phyloP scores from a whole-genome alignment of 2,888 invertebrate species.

The Teleiodes luculella region DNA sequence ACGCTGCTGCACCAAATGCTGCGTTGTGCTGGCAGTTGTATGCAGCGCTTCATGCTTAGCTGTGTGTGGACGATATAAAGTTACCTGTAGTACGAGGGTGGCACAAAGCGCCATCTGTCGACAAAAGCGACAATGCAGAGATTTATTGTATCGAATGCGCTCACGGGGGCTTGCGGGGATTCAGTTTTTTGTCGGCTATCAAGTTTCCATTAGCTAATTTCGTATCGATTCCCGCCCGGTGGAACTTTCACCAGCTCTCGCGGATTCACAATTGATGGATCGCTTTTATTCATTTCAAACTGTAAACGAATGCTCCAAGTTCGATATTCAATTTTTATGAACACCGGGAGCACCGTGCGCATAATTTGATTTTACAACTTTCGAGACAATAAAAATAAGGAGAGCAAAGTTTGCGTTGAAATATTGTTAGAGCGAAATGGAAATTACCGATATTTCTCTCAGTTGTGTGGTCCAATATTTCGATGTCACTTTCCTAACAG shows the following conservation, averaged over 20 bases:
- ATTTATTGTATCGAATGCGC: conserved; percentile 71
- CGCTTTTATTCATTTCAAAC: conserved; percentile 65
- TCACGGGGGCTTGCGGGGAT: conserved; percentile 60
- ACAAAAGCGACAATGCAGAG: conserved; percentile 56
- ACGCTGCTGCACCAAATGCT: conserved; percentile 26
- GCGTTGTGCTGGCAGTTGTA: conserved; percentile 7
- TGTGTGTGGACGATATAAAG: conserved; percentile 44
- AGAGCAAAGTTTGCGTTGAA: conserved; percentile 3
- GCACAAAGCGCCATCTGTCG: conserved; percentile 65
- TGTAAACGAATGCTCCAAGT: conserved; percentile 54
- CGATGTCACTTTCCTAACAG: conserved; percentile 12
- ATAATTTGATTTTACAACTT: conserved; percentile 47
- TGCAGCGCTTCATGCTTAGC: conserved; percentile 36
- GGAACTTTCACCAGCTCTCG: conserved; percentile 50
- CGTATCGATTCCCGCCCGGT: conserved; percentile 61
- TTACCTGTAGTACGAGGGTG: conserved; percentile 62
- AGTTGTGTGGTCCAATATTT: conserved; percentile 4
- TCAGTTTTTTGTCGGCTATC: conserved; percentile 71
- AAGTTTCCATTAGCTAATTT: conserved; percentile 78
- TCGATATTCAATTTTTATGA: conserved; percentile 62
- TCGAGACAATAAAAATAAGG: conserved; percentile 12
- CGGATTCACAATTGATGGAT: conserved; percentile 67
- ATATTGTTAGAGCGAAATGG: not conserved
- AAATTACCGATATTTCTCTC: conserved; percentile 5
- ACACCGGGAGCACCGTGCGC: conserved; percentile 43